Evolutionary conservation across 2,113 vertebrate species (phyloP).

Genomic region (Calyptomena viridis): DNA sequence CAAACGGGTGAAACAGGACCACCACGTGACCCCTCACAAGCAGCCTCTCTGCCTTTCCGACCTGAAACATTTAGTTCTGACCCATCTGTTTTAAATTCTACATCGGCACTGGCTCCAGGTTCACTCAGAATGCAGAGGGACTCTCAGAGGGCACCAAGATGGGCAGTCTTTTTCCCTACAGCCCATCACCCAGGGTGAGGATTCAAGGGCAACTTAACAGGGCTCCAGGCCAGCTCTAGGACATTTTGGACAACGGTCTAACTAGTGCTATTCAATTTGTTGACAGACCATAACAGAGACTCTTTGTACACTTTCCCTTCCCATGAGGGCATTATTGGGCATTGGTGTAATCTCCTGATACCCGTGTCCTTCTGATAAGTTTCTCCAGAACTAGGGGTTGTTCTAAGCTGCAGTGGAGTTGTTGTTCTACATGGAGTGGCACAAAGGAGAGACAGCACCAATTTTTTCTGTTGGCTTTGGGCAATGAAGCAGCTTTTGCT

Average conservation of each 20-base stretch:
- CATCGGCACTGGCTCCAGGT: rapidly evolving
- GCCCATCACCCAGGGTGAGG: background rate
- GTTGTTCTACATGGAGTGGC: background rate
- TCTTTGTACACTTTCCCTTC: background rate
- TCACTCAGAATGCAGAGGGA: background rate
- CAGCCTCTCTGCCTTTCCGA: background rate
- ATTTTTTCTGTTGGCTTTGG: background rate
- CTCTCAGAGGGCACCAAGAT: background rate
- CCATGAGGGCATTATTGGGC: background rate
- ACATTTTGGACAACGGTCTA: background rate
- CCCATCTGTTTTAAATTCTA: background rate
- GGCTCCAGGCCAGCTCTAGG: no score
- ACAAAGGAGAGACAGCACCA: background rate
- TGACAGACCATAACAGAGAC: rapidly evolving
- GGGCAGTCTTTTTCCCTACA: background rate
- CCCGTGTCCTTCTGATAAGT: background rate
- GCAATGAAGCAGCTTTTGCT: background rate
- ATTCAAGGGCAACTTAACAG: background rate
- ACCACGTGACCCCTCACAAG: background rate
- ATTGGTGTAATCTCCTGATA: background rate
- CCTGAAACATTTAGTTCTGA: background rate
- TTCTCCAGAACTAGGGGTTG: background rate
- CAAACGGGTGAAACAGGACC: background rate
- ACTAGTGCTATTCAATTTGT: background rate
- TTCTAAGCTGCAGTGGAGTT: background rate